A percentile compares a stretch with the other conserved stretches of the same genome.
Conservation (phyloP, 92 coral and sea anemone species). For the Epizoanthus scotinus region DNA sequence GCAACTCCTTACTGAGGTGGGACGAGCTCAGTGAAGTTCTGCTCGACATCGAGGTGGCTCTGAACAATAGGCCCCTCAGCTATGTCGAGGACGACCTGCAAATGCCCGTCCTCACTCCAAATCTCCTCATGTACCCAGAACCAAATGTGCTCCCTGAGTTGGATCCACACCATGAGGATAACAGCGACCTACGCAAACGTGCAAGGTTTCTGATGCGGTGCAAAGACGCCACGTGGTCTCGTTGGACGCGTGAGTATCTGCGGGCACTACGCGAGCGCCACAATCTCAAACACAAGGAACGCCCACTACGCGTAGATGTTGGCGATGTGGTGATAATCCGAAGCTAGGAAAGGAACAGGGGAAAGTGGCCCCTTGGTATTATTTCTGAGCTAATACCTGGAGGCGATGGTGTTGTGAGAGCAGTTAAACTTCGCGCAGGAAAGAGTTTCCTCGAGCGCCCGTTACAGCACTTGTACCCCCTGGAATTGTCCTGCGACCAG, state of each 20-base stretch:
- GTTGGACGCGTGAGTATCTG: slow-evolving; percentile 40
- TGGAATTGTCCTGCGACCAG: too few species aligned
- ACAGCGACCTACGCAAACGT: neutral
- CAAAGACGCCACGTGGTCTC: slow-evolving; percentile 31
- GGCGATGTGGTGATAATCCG: slow-evolving; percentile 41
- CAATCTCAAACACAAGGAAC: slow-evolving; percentile 21
- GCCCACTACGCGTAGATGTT: neutral
- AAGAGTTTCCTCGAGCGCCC: too few species aligned
- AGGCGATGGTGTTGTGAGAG: slow-evolving; percentile 48
- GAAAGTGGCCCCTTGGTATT: slow-evolving; percentile 48
- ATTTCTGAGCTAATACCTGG: slow-evolving; percentile 43
- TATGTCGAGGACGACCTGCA: slow-evolving; percentile 33
- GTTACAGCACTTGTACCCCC: too few species aligned
- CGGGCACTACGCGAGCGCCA: slow-evolving; percentile 35
- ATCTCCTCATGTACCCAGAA: slow-evolving; percentile 2
- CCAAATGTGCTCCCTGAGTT: slow-evolving; percentile 35
- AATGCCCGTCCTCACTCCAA: slow-evolving; percentile 39
- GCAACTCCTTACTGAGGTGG: slow-evolving; percentile 27
- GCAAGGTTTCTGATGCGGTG: slow-evolving; percentile 12
- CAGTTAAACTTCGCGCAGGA: slow-evolving; percentile 29
- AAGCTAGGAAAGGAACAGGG: slow-evolving; percentile 33
- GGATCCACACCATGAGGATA: slow-evolving; percentile 17
- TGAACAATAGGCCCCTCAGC: slow-evolving; percentile 31
- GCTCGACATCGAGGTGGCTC: slow-evolving; percentile 40
- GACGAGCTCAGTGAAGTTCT: slow-evolving; percentile 35